Evolutionary conservation across 2,113 vertebrate species (phyloP).

Genomic region (Entosphenus tridentatus): DNA sequence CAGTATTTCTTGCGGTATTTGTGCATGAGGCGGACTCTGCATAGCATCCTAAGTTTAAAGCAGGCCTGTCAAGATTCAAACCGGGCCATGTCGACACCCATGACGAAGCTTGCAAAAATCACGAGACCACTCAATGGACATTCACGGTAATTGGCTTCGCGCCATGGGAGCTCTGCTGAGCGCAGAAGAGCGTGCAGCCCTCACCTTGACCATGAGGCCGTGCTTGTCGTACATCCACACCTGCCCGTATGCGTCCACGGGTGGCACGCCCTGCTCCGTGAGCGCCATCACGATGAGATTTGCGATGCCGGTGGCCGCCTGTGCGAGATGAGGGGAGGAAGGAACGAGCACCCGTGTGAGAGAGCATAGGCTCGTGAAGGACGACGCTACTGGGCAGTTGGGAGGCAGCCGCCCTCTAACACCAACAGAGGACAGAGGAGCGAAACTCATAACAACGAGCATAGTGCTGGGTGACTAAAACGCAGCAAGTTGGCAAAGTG

Average conservation of each 20-base stretch:
- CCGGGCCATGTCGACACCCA: no score
- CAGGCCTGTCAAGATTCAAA: no score
- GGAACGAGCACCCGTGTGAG: no score
- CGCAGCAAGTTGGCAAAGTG: no score
- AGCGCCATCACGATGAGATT: constrained; percentile 89
- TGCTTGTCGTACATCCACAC: constrained; percentile 89
- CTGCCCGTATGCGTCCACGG: constrained; percentile 37
- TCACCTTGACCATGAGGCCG: constrained; percentile 60
- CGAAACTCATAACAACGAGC: background rate
- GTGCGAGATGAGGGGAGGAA: background rate
- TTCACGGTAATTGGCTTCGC: no score
- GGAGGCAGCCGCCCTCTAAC: background rate
- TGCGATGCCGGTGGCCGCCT: constrained; percentile 85
- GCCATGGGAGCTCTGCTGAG: background rate
- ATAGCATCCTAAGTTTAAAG: no score
- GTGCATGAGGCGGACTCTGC: constrained; percentile 41
- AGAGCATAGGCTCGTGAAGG: no score
- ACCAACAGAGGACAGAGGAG: background rate
- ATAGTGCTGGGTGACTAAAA: no score
- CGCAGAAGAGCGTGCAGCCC: background rate
- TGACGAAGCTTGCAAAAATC: no score
- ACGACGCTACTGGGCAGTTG: no score
- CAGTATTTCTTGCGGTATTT: constrained; percentile 84
- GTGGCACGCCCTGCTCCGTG: constrained; percentile 42
- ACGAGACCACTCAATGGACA: no score